Percentiles rank a stretch among this genome's conserved stretches.
These are phyloP conservation scores for Meloidogyne hapla DNA, from an alignment of 1,140 invertebrate species.

Conservation along the genomic window DNA sequence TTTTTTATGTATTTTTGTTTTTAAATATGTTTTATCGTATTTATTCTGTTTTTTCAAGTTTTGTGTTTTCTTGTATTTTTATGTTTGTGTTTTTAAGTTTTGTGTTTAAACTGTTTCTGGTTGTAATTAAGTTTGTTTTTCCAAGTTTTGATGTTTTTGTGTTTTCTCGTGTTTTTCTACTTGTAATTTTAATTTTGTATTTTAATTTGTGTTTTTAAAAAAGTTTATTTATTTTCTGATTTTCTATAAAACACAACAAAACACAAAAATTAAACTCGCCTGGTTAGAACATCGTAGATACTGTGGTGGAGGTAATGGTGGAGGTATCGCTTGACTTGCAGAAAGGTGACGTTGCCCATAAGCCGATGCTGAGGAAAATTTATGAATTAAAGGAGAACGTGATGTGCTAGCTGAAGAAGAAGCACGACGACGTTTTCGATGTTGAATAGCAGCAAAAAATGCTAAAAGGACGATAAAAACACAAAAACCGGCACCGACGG, in stretches of 20 bases:
- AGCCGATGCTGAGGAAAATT: slow-evolving; percentile 12
- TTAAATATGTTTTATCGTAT: not conserved
- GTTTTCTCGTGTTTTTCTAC: not conserved
- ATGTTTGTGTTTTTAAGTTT: not conserved
- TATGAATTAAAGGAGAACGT: slow-evolving; percentile 46
- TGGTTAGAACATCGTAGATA: slow-evolving; percentile 28
- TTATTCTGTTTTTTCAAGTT: not conserved
- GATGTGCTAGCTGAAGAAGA: slow-evolving; percentile 31
- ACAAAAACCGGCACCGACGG: slow-evolving; percentile 40
- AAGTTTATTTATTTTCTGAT: not conserved
- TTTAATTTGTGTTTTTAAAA: not conserved
- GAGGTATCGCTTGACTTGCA: slow-evolving; percentile 29
- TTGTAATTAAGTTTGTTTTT: not conserved
- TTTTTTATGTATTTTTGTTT: not conserved
- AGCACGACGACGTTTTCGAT: slow-evolving; percentile 38
- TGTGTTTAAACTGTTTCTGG: not conserved
- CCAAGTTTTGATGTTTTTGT: not conserved
- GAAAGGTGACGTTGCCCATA: not conserved
- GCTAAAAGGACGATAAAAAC: slow-evolving; percentile 41
- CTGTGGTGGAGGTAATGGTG: slow-evolving; percentile 21
- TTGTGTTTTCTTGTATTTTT: not conserved
- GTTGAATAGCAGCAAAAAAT: slow-evolving; percentile 41
- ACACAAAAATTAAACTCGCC: not conserved
- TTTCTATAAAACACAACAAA: too few relatives aligned
- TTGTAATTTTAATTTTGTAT: not conserved